phyloP scores from a whole-genome alignment of 2,113 vertebrate genomes.

The Hipposideros armiger region DNA sequence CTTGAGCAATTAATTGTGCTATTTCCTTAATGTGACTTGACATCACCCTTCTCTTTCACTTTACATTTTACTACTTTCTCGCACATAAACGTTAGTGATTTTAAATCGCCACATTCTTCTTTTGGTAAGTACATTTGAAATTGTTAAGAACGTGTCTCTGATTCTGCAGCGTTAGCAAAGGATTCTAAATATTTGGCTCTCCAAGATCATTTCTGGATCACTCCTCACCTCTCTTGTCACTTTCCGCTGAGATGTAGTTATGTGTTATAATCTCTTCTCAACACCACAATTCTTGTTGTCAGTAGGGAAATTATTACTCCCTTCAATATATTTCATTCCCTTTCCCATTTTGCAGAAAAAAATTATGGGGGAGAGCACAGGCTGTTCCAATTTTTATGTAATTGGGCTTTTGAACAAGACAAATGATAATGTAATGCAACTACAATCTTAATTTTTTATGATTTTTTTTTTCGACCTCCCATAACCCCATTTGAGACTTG shows the following conservation, averaged over 20 bases:
- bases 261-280: background rate
- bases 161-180: background rate
- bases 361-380: background rate
- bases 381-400: background rate
- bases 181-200: background rate
- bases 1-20: constrained; percentile 46
- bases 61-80: constrained; percentile 15
- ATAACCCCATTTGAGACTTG: background rate
- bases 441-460: background rate
- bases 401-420: background rate
- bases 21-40: background rate
- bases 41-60: background rate
- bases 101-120: background rate
- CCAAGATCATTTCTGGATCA: background rate
- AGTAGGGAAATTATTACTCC: background rate
- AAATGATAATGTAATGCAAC: background rate
- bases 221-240: background rate
- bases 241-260: background rate
- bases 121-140: background rate
- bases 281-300: background rate
- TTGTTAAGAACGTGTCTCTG: background rate
- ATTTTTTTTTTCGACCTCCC: background rate
- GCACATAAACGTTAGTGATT: background rate
- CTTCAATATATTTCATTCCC: background rate
- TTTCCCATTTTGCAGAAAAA: background rate